Evolutionary conservation across 2,797 vertebrate species (phyloP), one percentile per base, ranked within the genome.

Genomic region (Scolopax bukidnonensis): DNA sequence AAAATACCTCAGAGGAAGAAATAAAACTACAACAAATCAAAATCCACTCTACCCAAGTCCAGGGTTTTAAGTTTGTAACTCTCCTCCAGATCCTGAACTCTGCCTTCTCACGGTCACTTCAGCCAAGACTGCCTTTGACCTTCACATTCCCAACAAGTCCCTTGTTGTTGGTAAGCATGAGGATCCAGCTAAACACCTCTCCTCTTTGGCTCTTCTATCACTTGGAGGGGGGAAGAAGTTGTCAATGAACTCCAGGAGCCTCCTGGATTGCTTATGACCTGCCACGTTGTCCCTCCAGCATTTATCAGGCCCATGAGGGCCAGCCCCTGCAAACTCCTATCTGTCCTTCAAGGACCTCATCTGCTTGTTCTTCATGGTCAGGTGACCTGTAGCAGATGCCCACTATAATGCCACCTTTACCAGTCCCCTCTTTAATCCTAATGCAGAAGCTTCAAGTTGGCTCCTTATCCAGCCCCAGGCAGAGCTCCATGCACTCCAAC

Each of bases 31-130:
- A 38, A 38, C 17, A 53, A 28, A 18, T 28, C 24, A 40, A 74
- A 65, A 65, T 48, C 18, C 1, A 0, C 17, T 45, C 27, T 45
- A 27, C 6, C 0, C 20, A 63, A 60, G 17, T 21, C 47, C 57
- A 63, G 17, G 16, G n/a, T 14, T 38, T 27, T 32, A 18, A 73
- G 21, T 27, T 38, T 21, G 27, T 53, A 53, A 36, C 10, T 63
- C 11, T 54, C 40, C 48, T 47, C 48, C 20, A 17, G 21, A 73
- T 54, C 16, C 57, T 38, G 21, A 73, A 61, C 20, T 36, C 41
- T 40, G 36, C 32, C 12, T n/a, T 17, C 36, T 60, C 79, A 36
- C 8, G 10, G 45, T 43, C 47, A 43, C 43, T 60, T 19, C 25
- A 70, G 54, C 36, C 36, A 43, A 33, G 45, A 30, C 28, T 51